Evolutionary conservation across 1,140 invertebrate genomes (phyloP).

Genomic region (Brachystomella parvula): DNA sequence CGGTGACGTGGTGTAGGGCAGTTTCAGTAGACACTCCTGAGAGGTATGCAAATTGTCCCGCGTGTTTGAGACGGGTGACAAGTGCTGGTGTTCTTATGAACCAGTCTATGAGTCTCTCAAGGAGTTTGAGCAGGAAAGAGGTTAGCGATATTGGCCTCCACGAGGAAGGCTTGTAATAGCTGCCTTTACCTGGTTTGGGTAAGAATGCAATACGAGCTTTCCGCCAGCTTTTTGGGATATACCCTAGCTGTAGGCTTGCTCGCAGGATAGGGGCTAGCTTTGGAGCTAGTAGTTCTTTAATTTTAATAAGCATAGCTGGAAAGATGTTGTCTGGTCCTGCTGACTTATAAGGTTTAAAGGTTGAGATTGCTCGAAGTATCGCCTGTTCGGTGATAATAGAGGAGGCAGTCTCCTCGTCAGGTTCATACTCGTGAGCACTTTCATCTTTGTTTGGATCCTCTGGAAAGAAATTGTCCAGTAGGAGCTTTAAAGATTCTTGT

Average conservation of each 20-base stretch:
- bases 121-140: constrained; percentile 20
- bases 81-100: constrained; percentile 8
- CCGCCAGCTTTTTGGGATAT: constrained; percentile 14
- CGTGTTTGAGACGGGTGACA: background rate
- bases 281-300: background rate
- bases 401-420: too few species aligned
- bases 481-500: too few species aligned
- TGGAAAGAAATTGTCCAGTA: too few species aligned
- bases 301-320: constrained; percentile 16
- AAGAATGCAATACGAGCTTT: constrained; percentile 16
- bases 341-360: constrained; percentile 18
- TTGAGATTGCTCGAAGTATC: constrained; percentile 10
- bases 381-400: too few species aligned
- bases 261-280: background rate
- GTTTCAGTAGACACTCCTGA: constrained; percentile 18
- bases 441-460: too few species aligned
- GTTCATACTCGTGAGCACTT: too few species aligned
- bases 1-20: constrained; percentile 15
- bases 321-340: constrained; percentile 23
- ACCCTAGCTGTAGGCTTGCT: constrained; percentile 20
- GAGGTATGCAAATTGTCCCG: background rate
- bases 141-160: constrained; percentile 30
- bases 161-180: background rate
- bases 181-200: constrained; percentile 24
- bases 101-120: constrained; percentile 22